A percentile compares a stretch with the other conserved stretches of the same genome.
phyloP scores from a whole-genome alignment of 2,888 invertebrate species.

The Blera fallax region DNA sequence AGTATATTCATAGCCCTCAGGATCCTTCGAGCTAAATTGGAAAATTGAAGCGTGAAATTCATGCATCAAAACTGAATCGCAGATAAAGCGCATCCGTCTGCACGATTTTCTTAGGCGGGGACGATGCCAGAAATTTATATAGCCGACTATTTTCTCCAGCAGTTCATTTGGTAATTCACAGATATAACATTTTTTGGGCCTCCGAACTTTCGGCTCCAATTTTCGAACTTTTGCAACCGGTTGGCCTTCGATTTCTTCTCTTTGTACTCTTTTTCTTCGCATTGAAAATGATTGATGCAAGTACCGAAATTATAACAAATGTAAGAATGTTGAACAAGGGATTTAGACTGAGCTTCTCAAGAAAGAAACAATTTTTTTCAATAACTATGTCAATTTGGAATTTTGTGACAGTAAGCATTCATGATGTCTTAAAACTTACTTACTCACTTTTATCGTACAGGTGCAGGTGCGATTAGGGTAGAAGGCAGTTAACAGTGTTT shows the following conservation, averaged over 20 bases:
- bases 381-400: neutral
- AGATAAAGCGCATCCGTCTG: constrained; percentile 73
- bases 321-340: neutral
- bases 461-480: no score
- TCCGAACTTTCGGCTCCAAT: neutral
- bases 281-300: neutral
- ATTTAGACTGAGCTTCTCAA: neutral
- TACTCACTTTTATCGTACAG: neutral
- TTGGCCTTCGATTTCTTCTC: neutral
- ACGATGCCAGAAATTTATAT: constrained; percentile 76
- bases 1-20: constrained; percentile 74
- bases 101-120: constrained; percentile 76
- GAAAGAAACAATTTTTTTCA: neutral
- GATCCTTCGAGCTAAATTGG: constrained; percentile 32
- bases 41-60: constrained; percentile 74
- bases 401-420: neutral
- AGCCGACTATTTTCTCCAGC: constrained; percentile 75
- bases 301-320: neutral
- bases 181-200: constrained; percentile 60
- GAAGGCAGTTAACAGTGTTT: no score
- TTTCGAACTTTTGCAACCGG: neutral
- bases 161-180: constrained; percentile 76
- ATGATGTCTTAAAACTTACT: neutral
- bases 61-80: constrained; percentile 75
- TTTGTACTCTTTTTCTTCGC: neutral